These are phyloP conservation scores for Luffia ferchaultella DNA, from an alignment of 2,888 invertebrate genomes.

Conservation along the genomic window DNA sequence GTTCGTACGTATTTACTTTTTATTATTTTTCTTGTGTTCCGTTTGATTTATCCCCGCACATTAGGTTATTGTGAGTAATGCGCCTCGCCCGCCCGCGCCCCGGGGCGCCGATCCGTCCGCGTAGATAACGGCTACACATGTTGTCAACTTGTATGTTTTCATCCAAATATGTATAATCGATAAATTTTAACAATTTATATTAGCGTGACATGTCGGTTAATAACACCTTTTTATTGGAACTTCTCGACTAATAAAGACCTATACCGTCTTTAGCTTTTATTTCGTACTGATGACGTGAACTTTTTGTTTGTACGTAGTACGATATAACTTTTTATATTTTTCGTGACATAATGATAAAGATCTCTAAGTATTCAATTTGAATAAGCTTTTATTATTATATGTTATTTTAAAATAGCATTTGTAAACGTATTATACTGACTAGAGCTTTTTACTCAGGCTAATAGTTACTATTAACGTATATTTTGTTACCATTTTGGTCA, in stretches of 20 bases:
- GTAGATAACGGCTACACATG: conserved; percentile 59
- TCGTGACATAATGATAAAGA: too few species aligned
- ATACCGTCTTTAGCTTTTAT: too few species aligned
- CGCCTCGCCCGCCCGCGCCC: conserved; percentile 36
- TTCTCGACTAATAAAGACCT: conserved; percentile 42
- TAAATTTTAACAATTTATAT: conserved; percentile 52
- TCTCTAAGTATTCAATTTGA: too few species aligned
- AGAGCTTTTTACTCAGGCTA: too few species aligned
- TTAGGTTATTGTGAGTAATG: conserved; percentile 62
- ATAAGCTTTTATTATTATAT: too few species aligned
- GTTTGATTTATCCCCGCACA: conserved; percentile 59
- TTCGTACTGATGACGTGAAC: too few species aligned
- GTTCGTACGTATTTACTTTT: conserved; percentile 43
- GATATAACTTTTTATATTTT: too few species aligned
- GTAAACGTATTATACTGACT: too few species aligned
- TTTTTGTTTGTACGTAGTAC: too few species aligned
- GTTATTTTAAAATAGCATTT: too few species aligned
- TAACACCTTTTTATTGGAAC: conserved; percentile 41
- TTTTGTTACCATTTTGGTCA: too few species aligned
- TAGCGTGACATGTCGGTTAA: conserved; percentile 53
- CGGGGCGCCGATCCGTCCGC: conserved; percentile 56
- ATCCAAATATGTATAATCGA: conserved; percentile 57
- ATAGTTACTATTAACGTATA: too few species aligned
- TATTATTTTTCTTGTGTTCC: conserved; percentile 37
- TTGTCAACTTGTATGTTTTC: conserved; percentile 65